Evolutionary conservation across 2,888 invertebrate genomes (phyloP).

Genomic region (Tryphoninae sp.): DNA sequence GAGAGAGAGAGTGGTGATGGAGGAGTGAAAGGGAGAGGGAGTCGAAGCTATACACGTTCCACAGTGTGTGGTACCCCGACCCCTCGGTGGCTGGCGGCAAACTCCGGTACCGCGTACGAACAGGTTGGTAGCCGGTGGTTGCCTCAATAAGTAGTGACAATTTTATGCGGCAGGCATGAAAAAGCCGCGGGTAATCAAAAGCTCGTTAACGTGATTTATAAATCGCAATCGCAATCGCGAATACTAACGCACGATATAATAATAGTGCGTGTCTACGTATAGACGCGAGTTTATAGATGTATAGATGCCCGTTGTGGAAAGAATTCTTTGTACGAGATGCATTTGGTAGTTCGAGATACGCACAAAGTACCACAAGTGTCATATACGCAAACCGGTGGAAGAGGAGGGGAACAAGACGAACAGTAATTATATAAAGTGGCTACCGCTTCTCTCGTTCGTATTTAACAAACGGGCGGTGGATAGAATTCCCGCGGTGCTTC

Average conservation of each 20-base stretch:
- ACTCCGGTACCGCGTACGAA: conserved; percentile 33
- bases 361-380: background rate
- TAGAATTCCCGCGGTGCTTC: conserved; percentile 22
- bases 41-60: conserved; percentile 45
- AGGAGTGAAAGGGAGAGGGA: background rate
- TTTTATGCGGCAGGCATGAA: conserved; percentile 70
- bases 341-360: background rate
- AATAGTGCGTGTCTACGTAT: conserved; percentile 8
- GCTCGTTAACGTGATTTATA: conserved; percentile 80
- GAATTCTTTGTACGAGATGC: conserved; percentile 12
- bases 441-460: conserved; percentile 28
- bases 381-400: background rate
- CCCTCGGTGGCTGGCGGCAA: conserved; percentile 42
- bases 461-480: conserved; percentile 18
- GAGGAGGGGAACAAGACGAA: conserved; percentile 39
- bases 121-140: conserved; percentile 49
- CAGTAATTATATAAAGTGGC: conserved; percentile 54
- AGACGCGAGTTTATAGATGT: conserved; percentile 8
- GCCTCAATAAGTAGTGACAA: conserved; percentile 75
- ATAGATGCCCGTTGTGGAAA: conserved; percentile 8
- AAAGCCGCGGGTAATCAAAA: conserved; percentile 76
- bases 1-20: conserved; percentile 1
- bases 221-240: conserved; percentile 70
- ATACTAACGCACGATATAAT: conserved; percentile 31
- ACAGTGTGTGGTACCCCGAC: conserved; percentile 48